These are phyloP conservation scores for Peromyscus californicus DNA, from an alignment of 2,113 vertebrate genomes.

Conservation along the genomic window DNA sequence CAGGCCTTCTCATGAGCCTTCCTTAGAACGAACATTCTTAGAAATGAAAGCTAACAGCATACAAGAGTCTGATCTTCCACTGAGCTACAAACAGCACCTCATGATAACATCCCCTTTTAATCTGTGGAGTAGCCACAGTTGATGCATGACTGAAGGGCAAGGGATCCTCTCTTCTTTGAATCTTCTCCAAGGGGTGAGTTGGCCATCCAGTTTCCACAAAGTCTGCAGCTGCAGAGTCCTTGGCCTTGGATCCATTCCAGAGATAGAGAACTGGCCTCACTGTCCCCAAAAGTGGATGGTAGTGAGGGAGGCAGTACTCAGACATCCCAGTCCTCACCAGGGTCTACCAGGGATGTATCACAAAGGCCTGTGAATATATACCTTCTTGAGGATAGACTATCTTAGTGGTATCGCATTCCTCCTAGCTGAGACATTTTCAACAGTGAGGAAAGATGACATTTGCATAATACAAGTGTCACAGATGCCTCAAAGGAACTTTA, in stretches of 20 bases:
- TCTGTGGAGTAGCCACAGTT: background rate
- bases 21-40: background rate
- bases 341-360: background rate
- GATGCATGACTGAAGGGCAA: fast-evolving
- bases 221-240: background rate
- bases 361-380: background rate
- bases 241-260: background rate
- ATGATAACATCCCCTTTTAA: background rate
- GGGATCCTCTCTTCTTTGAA: background rate
- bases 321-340: background rate
- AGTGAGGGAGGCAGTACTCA: background rate
- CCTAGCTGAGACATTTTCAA: background rate
- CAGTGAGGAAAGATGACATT: background rate
- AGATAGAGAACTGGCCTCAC: fast-evolving
- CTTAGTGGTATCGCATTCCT: background rate
- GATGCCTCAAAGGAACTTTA: background rate
- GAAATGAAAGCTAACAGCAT: background rate
- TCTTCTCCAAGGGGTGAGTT: background rate
- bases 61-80: background rate
- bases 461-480: background rate
- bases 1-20: background rate
- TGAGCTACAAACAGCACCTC: background rate
- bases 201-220: background rate
- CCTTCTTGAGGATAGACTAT: background rate
- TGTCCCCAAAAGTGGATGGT: fast-evolving